A percentile compares a stretch with the other conserved stretches of the same genome.
Evolutionary conservation across 2,113 vertebrate genomes (phyloP).

Genomic region (Ceratotherium simum): DNA sequence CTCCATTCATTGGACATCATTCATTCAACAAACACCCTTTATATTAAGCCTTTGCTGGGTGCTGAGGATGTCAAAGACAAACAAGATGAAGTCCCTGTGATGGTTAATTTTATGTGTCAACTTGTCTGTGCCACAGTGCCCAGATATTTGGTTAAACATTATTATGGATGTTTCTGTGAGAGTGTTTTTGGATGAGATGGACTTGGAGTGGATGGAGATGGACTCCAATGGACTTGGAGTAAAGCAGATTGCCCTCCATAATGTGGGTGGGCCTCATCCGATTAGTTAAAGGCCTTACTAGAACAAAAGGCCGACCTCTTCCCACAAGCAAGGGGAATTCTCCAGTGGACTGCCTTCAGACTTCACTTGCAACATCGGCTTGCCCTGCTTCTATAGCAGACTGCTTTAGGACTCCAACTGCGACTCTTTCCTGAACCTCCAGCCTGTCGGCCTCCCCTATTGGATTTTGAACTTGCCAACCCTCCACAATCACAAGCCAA

Average conservation of each 20-base stretch:
- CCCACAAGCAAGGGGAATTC: not conserved
- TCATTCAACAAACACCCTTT: not conserved
- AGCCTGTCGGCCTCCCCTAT: not conserved
- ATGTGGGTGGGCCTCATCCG: not conserved
- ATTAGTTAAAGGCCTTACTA: not conserved
- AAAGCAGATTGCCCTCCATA: not conserved
- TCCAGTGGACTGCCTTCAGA: not conserved
- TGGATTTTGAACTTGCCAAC: not conserved
- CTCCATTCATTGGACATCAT: not conserved
- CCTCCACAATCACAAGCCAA: not conserved
- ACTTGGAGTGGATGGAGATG: no score
- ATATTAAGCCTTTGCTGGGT: not conserved
- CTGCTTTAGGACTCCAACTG: not conserved
- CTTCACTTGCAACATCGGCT: not conserved
- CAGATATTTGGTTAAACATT: constrained; percentile 15
- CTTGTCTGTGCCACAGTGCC: not conserved
- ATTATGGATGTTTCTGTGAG: constrained; percentile 38
- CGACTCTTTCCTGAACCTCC: not conserved
- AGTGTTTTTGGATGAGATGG: constrained; percentile 16
- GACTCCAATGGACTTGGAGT: not conserved
- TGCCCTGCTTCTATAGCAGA: not conserved
- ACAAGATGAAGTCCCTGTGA: not conserved
- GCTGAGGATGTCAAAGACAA: constrained; percentile 8
- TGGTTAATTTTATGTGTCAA: not conserved
- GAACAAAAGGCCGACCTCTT: not conserved